These are phyloP conservation scores for Troilus luridus DNA, from an alignment of 2,888 invertebrate genomes.

Conservation along the genomic window DNA sequence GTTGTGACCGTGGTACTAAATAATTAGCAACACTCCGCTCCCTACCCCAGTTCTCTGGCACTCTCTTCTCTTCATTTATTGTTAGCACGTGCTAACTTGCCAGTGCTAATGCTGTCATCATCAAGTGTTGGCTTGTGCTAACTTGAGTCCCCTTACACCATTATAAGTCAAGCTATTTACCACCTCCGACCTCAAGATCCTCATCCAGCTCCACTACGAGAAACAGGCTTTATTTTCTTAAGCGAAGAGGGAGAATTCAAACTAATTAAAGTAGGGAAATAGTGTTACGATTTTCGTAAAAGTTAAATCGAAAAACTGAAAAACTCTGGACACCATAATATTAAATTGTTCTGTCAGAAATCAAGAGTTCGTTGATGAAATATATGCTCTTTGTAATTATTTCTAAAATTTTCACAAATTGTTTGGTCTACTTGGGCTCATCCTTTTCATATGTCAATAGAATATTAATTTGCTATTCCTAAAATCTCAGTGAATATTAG, in stretches of 20 bases:
- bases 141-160: not conserved
- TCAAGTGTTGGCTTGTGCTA: not conserved
- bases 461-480: too few relatives aligned
- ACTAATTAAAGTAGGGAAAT: not conserved
- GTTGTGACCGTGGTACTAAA: not conserved
- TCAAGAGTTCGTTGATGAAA: too few relatives aligned
- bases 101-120: not conserved
- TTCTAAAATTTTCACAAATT: too few relatives aligned
- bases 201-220: not conserved
- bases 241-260: not conserved
- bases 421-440: too few relatives aligned
- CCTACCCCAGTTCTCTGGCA: not conserved
- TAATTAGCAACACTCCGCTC: not conserved
- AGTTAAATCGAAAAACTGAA: too few relatives aligned
- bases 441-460: too few relatives aligned
- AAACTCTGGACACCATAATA: too few relatives aligned
- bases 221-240: not conserved
- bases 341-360: too few relatives aligned
- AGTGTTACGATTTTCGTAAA: not conserved
- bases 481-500: too few relatives aligned
- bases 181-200: not conserved
- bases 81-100: not conserved
- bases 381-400: too few relatives aligned
- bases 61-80: slow-evolving; percentile 25
- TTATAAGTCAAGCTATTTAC: not conserved